Base-by-base conservation (phyloP, 1,140 invertebrate species). In the Heliothis virescens region DNA sequence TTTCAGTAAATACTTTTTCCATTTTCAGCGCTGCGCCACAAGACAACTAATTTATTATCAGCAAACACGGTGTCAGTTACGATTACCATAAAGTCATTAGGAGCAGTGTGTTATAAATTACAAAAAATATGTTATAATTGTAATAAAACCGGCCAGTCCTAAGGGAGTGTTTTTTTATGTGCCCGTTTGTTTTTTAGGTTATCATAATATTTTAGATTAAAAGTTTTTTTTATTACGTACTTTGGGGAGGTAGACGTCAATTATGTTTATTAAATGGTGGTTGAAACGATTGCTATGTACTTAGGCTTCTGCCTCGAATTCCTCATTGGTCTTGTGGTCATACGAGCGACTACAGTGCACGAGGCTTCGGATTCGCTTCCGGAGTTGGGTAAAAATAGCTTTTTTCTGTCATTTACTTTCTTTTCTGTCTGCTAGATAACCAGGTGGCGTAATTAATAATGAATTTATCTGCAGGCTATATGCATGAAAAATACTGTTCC, bases 61-160 rank as follows among this genome's bases (percentile, higher is more conserved):
- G 29, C 65, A 69, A 69, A 69, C 65, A 52, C 11, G 65, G 65
- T 69, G 65, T 69, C 65, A 69, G 74, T 80, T 59, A 81, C 88
- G 84, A 90, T 92, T 92, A 91, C 79, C 91, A 92, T 92, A 92
- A 88, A 87, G 82, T 89, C 89, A 90, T 92, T 91, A 91, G 73
- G 60, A 34, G 67, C 57, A 47, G 62, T 65, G 80, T 67, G 65
- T 79, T 74, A 88, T 90, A 91, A 91, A 92, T 90, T 87, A 92
- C 80, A 69, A 88, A 87, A 41, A 89, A 90, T 88, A 89, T 87
- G 85, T 89, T 82, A 80, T 85, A 87, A 65, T 48, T 65, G 62
- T 65, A 48, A 88, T 86, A 89, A 91, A 90, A 89, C 26, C 59
- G 65, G 83, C 71, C 81, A 82, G 85, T 85, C 85, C 87, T 69